Percentiles rank a stretch among this genome's conserved stretches.
Conservation (phyloP, 2,113 vertebrate species). For the Panthera uncia region DNA sequence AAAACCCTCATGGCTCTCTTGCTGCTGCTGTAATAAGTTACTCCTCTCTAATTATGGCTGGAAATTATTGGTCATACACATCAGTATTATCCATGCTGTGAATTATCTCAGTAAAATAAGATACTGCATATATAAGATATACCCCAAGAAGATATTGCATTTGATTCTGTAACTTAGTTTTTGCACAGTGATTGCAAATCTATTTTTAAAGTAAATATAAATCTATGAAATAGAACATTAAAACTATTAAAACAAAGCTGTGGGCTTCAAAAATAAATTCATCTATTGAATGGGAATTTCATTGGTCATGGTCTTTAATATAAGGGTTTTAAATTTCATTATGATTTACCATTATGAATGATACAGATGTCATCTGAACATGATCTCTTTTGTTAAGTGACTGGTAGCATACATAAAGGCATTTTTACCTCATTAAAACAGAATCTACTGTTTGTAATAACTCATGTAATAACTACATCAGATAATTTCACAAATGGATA, state of each 20-base stretch:
- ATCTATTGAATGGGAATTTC: neutral
- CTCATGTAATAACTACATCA: neutral
- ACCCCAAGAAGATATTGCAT: neutral
- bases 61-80: neutral
- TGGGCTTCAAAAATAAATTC: neutral
- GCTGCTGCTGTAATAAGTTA: neutral
- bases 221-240: neutral
- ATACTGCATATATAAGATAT: too few relatives aligned
- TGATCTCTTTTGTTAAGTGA: neutral
- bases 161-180: neutral
- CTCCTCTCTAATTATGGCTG: neutral
- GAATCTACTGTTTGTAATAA: neutral
- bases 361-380: neutral
- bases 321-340: neutral
- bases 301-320: neutral
- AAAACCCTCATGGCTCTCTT: neutral
- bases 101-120: neutral
- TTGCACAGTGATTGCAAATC: neutral
- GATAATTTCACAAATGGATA: neutral
- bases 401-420: neutral
- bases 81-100: neutral
- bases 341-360: neutral
- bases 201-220: neutral
- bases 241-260: neutral
- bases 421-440: constrained; percentile 1